phyloP scores from a whole-genome alignment of 1,140 invertebrate species.

The Drosophila prosaltans region DNA sequence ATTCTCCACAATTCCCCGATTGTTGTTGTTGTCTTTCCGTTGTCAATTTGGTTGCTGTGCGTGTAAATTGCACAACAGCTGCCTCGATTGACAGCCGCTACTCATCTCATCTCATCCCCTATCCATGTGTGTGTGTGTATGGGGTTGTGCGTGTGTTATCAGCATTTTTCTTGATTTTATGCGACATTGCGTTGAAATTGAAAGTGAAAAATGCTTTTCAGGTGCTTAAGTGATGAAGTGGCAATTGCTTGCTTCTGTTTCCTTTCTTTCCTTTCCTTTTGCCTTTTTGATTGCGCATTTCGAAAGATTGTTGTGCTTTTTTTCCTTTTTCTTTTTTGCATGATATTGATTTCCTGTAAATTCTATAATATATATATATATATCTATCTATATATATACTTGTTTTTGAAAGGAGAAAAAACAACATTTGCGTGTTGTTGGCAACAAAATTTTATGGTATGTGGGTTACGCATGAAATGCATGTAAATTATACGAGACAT shows the following conservation, averaged over 20 bases:
- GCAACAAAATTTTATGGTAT: constrained; percentile 78
- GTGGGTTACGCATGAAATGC: constrained; percentile 61
- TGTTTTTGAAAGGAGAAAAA: constrained; percentile 26
- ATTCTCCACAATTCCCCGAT: constrained; percentile 40
- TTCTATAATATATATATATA: constrained; percentile 38
- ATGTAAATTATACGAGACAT: constrained; percentile 43
- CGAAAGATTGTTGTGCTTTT: constrained; percentile 20
- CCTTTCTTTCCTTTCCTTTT: constrained; percentile 3
- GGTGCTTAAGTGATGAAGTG: constrained; percentile 81
- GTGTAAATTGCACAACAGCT: constrained; percentile 80
- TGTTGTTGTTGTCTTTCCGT: constrained; percentile 56
- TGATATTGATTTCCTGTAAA: constrained; percentile 59
- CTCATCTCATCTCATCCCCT: constrained; percentile 10
- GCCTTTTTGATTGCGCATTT: constrained; percentile 64
- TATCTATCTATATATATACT: constrained; percentile 32
- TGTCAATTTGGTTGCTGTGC: constrained; percentile 76
- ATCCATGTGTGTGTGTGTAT: constrained; percentile 13
- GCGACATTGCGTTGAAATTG: constrained; percentile 72
- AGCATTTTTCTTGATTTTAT: constrained; percentile 76
- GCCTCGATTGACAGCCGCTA: constrained; percentile 65
- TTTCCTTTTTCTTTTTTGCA: too few relatives aligned
- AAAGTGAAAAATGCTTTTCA: constrained; percentile 80
- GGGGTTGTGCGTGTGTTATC: constrained; percentile 50
- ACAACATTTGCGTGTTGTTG: constrained; percentile 51
- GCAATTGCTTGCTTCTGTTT: constrained; percentile 54